Conservation (phyloP, 2,888 invertebrate genomes). For the Synanthedon andrenaeformis region DNA sequence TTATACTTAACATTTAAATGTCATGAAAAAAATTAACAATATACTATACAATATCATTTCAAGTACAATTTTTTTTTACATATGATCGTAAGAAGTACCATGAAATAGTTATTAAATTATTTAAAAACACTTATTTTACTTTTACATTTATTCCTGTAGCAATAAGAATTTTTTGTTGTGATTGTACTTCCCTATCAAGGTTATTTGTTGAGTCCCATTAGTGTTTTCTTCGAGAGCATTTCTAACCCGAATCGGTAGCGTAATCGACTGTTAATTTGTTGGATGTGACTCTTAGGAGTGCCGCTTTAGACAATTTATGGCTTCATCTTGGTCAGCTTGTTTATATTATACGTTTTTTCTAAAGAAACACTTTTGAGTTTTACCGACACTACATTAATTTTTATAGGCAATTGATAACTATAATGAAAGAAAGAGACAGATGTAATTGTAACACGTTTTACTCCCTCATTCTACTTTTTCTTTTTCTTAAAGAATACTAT, state of each 20-base stretch:
- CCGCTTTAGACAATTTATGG: constrained; percentile 59
- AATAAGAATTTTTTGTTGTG: not conserved
- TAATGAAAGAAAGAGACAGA: constrained; percentile 30
- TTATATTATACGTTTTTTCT: constrained; percentile 38
- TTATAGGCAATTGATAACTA: constrained; percentile 25
- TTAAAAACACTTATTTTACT: no score
- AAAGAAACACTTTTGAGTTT: constrained; percentile 22
- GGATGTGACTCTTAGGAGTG: constrained; percentile 49
- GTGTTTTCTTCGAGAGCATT: constrained; percentile 38
- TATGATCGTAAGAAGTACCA: no score
- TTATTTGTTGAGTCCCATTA: constrained; percentile 56
- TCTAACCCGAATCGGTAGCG: constrained; percentile 61
- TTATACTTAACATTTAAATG: no score
- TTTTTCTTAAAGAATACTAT: no score
- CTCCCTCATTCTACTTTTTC: no score
- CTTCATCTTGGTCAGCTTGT: constrained; percentile 56
- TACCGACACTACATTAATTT: constrained; percentile 22
- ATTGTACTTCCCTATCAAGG: constrained; percentile 34
- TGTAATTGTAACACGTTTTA: constrained; percentile 9
- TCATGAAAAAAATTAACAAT: no score
- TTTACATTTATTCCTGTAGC: no score
- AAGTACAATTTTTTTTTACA: no score
- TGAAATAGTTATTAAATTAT: no score
- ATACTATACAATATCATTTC: no score
- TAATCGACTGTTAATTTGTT: constrained; percentile 68